Base-by-base conservation (phyloP, 2,113 vertebrate species). In the Clarias gariepinus region DNA sequence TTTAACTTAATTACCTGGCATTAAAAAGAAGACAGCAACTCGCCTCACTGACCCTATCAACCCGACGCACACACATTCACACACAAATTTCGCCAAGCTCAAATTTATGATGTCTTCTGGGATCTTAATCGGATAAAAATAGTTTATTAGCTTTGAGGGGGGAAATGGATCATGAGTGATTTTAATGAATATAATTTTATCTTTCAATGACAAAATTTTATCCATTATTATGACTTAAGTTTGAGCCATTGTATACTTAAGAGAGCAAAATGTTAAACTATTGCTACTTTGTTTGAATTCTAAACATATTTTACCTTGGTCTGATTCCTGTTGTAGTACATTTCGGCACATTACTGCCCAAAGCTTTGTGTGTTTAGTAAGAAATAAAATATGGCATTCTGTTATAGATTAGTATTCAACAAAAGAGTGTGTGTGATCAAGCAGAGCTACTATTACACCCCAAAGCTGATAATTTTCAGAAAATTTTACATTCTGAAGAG, bases 1-100 rank as follows among this genome's bases (percentile, higher is more conserved):
- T 95, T 94, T 93, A 92, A 93, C 77, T 89, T 91, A 94, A 94
- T 95, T 95, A 95, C 87, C 85, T 91, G 88, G 91, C 93, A 93
- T 85, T 91, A 91, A 90, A 88, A 33, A 33, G 55, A 91, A 74
- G 33, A 55, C 84, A 86, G 36, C 85, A 58, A n/a, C 28, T 55
- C 10, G 10, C 21, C 71, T 66, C 28, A 33, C 5, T 78, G 30
- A 57, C 76, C 68, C n/a, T 23, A 78, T 33, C 41, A 18, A n/a
- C 18, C 66, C 16, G 33, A 53, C 47, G 18, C 15, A 71, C 52
- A 86, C 64, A 87, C 68, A 82, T 23, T 63, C 52, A 58, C 60
- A 33, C 69, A 87, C 12, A 55, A n/a, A 87, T 53, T 25, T 57
- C 19, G 63, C 60, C 6, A 25, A 77, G 61, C 74, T 78, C 5